Base-by-base conservation (phyloP, 2,888 invertebrate genomes). In the Parelbella ahira region DNA sequence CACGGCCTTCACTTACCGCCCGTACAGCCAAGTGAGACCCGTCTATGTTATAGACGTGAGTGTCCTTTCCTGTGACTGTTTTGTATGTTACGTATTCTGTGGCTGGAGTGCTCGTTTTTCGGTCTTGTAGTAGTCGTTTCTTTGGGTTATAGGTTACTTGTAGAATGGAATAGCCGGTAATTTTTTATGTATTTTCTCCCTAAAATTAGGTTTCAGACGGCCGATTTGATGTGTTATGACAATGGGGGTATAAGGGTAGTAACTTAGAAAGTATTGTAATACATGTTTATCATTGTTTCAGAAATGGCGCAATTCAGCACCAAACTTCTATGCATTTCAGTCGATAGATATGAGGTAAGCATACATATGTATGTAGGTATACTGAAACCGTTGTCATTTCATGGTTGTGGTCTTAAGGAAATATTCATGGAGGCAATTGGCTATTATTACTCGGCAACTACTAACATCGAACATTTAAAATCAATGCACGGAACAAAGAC, bases 221-320 rank as follows among this genome's bases (percentile, higher is more conserved):
- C n/a, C n/a, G n/a, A n/a, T n/a, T n/a, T n/a, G n/a, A n/a, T n/a
- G n/a, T n/a, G n/a, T n/a, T n/a, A n/a, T n/a, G n/a, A n/a, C n/a
- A n/a, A n/a, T n/a, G n/a, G n/a, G n/a, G n/a, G n/a, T n/a, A n/a
- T n/a, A n/a, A n/a, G n/a, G n/a, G n/a, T n/a, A n/a, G n/a, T n/a
- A n/a, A n/a, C n/a, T n/a, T n/a, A n/a, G n/a, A n/a, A n/a, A n/a
- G n/a, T n/a, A n/a, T n/a, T n/a, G n/a, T n/a, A n/a, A n/a, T n/a
- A n/a, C n/a, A n/a, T n/a, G n/a, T n/a, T n/a, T n/a, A n/a, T n/a
- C 25, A 39, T 57, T 58, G 50, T 86, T 86, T 50, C 84, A 87
- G 87, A 84, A 84, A 76, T 87, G 87, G 87, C 73, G 87, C 47
- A 80, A 84, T 53, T 84, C 86, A 7, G 81, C 84, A 42, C 84